A percentile compares a stretch with the other conserved stretches of the same genome.
These are phyloP conservation scores for Scrobipalpa costella DNA, from an alignment of 2,888 invertebrate species.

Conservation along the genomic window DNA sequence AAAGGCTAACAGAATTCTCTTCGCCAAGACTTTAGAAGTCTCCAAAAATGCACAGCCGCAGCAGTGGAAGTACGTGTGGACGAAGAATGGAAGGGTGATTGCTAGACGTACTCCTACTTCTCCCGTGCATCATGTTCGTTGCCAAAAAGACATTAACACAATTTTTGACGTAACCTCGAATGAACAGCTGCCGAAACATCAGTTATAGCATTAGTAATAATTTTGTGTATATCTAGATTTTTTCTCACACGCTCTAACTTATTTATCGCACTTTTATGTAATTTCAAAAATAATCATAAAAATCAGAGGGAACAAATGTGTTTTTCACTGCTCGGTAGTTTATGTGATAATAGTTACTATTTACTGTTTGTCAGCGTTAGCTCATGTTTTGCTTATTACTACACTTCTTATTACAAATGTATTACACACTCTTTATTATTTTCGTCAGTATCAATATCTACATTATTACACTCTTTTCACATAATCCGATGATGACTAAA, in stretches of 20 bases:
- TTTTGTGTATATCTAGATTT: neutral
- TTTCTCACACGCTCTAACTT: too few species aligned
- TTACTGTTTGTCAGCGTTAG: too few species aligned
- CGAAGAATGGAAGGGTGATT: neutral
- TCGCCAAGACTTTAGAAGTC: neutral
- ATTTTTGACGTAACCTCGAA: too few species aligned
- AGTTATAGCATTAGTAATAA: neutral
- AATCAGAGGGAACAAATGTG: too few species aligned
- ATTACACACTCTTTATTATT: neutral
- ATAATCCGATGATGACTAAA: neutral
- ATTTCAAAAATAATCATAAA: too few species aligned
- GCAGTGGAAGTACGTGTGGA: neutral
- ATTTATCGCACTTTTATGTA: too few species aligned
- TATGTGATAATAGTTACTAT: too few species aligned
- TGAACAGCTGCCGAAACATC: too few species aligned
- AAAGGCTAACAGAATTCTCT: neutral
- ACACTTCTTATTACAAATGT: too few species aligned
- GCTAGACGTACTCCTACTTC: neutral
- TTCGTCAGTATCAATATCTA: neutral
- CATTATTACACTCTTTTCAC: neutral
- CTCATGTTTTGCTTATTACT: too few species aligned
- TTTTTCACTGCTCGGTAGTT: too few species aligned
- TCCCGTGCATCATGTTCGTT: neutral
- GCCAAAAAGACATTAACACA: neutral
- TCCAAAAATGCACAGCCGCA: neutral